Percentiles rank a stretch among this genome's conserved stretches.
These are phyloP conservation scores for Cecropterus lyciades DNA, from an alignment of 1,140 invertebrate species.

Conservation along the genomic window DNA sequence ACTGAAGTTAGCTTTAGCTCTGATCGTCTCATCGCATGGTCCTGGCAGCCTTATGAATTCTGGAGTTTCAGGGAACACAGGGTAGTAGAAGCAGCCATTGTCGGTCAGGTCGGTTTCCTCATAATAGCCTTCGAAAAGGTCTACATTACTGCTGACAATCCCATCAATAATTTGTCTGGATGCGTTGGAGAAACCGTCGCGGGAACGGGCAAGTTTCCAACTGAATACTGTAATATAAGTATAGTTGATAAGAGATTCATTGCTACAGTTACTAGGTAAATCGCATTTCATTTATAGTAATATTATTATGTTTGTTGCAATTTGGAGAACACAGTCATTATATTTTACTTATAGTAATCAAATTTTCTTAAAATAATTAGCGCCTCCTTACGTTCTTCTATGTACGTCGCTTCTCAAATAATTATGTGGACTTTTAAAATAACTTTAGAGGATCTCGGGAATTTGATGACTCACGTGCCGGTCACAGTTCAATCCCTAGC, in stretches of 20 bases:
- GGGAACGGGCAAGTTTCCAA: slow-evolving; percentile 64
- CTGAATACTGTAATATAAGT: slow-evolving; percentile 66
- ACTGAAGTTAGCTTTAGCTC: slow-evolving; percentile 59
- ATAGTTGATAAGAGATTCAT: neutral
- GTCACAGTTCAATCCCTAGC: no score
- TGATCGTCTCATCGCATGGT: slow-evolving; percentile 58
- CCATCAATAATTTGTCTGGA: slow-evolving; percentile 49
- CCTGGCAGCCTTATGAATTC: slow-evolving; percentile 51
- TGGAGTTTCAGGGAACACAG: slow-evolving; percentile 51
- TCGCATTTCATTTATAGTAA: no score
- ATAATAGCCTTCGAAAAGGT: slow-evolving; percentile 64
- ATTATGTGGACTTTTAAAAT: no score
- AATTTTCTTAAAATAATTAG: no score
- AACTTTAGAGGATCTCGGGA: no score
- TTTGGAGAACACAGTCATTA: no score
- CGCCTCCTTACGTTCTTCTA: no score
- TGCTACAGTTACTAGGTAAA: no score
- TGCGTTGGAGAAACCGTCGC: slow-evolving; percentile 47
- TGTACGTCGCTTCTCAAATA: no score
- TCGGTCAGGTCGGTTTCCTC: slow-evolving; percentile 55
- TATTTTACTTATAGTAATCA: no score
- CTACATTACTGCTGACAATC: slow-evolving; percentile 47
- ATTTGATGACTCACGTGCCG: no score
- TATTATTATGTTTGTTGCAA: no score
- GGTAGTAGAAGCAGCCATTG: slow-evolving; percentile 70